Evolutionary conservation across 2,888 invertebrate species (phyloP), one percentile per base, ranked within the genome.

Genomic region (Molorchus minor): DNA sequence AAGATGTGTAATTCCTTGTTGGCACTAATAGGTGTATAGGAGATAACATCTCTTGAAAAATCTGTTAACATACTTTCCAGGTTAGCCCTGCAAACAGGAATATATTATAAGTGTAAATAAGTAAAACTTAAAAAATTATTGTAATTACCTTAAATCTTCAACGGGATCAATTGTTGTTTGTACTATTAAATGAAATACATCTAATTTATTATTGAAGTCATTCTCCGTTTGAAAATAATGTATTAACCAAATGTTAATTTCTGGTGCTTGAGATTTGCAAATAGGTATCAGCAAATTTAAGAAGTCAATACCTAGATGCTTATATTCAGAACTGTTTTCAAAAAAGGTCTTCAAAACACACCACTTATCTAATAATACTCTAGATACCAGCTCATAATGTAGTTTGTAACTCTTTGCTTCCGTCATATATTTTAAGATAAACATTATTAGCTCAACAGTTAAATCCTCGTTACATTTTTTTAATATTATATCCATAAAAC

Each of bases 351-450:
- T 53, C 35, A 75, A 72, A 13, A 51, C 17, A 10, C 56, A 36
- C 77, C 76, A 76, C 16, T 67, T 65, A 4, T 43, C 33, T 33
- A 71, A 45, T 52, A 75, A 61, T 35, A 19, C 44, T 1, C 61
- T 44, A 1, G 65, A 54, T 8, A 72, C 49, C 13, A 61, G 44
- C 21, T 56, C 43, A 12, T 52, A 44, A n/a, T 56, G 30, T 5
- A 46, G 56, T 47, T 69, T 55, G 12, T 12, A 46, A 1, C 8
- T 19, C 33, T 65, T 62, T 33, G 65, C 61, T 60, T 57, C 58
- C 8, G 51, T 58, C 19, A 65, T 61, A 58, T 62, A 57, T 38
- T 56, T 58, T 12, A 73, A 19, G 47, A 71, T 21, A 33, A 43
- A 60, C 21, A 46, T 56, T 10, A 68, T 16, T 12, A 68, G 21